phyloP scores from a whole-genome alignment of 2,888 invertebrate genomes.

The Bhutanitis thaidina region DNA sequence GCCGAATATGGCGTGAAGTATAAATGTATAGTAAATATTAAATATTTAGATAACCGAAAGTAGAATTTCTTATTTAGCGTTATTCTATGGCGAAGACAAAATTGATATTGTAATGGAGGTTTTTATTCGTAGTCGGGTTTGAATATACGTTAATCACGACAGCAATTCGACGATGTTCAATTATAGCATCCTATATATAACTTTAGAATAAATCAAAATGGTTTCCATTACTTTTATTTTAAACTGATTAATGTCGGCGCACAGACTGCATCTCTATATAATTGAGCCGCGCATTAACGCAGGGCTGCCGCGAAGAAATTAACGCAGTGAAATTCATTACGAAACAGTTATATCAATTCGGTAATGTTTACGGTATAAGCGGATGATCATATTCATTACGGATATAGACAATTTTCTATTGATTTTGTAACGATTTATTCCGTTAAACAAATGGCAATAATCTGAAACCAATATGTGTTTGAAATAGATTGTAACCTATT shows the following conservation, averaged over 20 bases:
- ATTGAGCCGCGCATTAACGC: constrained; percentile 1
- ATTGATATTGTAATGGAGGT: too few relatives aligned
- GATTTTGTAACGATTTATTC: too few relatives aligned
- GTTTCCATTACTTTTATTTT: constrained; percentile 5
- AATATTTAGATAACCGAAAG: too few relatives aligned
- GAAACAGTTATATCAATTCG: background rate
- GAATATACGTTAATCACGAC: background rate
- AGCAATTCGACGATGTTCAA: background rate
- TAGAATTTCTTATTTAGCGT: too few relatives aligned
- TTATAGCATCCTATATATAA: background rate
- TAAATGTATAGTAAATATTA: too few relatives aligned
- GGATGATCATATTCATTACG: constrained; percentile 5
- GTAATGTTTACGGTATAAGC: constrained; percentile 5
- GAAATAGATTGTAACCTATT: too few relatives aligned
- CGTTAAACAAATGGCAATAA: too few relatives aligned
- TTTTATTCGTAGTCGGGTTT: too few relatives aligned
- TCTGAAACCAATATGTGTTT: too few relatives aligned
- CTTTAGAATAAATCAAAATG: constrained; percentile 2
- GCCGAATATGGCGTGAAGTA: too few relatives aligned
- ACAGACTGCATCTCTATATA: background rate
- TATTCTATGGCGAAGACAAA: too few relatives aligned
- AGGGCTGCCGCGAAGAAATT: background rate
- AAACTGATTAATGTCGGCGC: constrained; percentile 10
- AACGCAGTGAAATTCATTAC: constrained; percentile 2
- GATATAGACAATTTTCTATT: background rate